Evolutionary conservation across 1,140 invertebrate species (phyloP), one percentile per base, ranked within the genome.

Genomic region (Copidosoma floridanum): DNA sequence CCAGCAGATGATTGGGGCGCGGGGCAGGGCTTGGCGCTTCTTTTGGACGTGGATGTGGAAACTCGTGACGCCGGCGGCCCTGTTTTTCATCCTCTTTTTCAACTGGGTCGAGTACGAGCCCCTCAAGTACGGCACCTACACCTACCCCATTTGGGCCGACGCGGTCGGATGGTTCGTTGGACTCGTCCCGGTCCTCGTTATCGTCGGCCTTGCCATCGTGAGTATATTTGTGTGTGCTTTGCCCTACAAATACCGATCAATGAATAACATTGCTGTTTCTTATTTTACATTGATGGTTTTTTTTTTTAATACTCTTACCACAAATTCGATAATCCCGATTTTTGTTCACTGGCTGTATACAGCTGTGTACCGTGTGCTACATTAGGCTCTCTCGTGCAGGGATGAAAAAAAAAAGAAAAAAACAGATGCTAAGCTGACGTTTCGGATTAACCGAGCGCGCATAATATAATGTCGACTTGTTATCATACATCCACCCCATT

Each of bases 21-120:
- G 86, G 62, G 85, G 89, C 10, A 83, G 83, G 55, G 66, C 85
- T 2, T 91, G 89, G 84, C 81, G 86, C n/a, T 82, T 86, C 56
- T 90, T 90, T 71, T 94, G 92, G 92, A 86, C 85, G 52, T 81
- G 85, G 58, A 88, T 92, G 85, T 94, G 91, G 91, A 85, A 86
- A 57, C 77, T 87, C 12, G 82, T 93, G 32, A 91, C 89, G 1
- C 92, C 91, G n/a, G 80, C 86, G 16, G 84, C 91, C 11, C 82
- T 93, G 23, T 80, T 90, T 71, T 89, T 90, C 65, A 89, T 93
- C 35, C 76, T 93, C 18, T 85, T 90, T 53, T 92, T 93, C 77
- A 92, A 91, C 68, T 90, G 89, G 88, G 84, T 92, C 23, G 88
- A 92, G 65, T 92, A 92, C 70, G 87, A 88, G 55, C 89, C 89